Percentiles rank a stretch among this genome's conserved stretches.
Conservation (phyloP, 2,113 vertebrate species). For the Capreolus pygargus region DNA sequence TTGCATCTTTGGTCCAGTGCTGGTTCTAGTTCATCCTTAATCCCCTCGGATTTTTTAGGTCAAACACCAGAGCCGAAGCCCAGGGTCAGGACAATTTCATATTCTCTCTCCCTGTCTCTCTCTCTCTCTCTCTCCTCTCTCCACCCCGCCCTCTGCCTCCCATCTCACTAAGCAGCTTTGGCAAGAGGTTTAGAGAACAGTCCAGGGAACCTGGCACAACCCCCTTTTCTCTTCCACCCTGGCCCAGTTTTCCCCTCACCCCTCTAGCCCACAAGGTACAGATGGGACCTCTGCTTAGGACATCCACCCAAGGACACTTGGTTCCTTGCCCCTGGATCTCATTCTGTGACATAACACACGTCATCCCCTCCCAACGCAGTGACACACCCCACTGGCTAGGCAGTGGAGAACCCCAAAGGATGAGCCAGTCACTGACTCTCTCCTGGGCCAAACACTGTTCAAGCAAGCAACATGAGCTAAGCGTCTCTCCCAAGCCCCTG, state of each 20-base stretch:
- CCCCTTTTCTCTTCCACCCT: neutral
- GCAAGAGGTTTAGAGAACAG: constrained; percentile 60
- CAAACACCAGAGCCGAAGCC: constrained; percentile 51
- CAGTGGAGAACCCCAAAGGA: neutral
- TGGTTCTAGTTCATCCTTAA: constrained; percentile 49
- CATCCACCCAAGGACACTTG: constrained; percentile 6
- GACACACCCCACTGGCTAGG: neutral
- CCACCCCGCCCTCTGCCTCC: neutral
- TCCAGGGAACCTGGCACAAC: neutral
- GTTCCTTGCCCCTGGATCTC: constrained; percentile 30
- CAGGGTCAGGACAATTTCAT: constrained; percentile 30
- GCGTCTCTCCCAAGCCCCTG: neutral
- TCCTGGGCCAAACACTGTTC: neutral
- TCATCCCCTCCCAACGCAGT: neutral
- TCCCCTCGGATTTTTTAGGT: constrained; percentile 67
- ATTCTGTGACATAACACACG: constrained; percentile 27
- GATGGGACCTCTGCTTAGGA: constrained; percentile 16
- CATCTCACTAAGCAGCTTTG: constrained; percentile 68
- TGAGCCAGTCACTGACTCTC: neutral
- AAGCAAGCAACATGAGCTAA: neutral
- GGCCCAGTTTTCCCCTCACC: constrained; percentile 30
- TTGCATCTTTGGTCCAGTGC: neutral
- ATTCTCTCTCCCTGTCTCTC: neutral
- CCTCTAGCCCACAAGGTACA: neutral
- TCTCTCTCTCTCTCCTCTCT: neutral